Base-by-base conservation (phyloP, 2,797 vertebrate species). In the Erethizon dorsatum region DNA sequence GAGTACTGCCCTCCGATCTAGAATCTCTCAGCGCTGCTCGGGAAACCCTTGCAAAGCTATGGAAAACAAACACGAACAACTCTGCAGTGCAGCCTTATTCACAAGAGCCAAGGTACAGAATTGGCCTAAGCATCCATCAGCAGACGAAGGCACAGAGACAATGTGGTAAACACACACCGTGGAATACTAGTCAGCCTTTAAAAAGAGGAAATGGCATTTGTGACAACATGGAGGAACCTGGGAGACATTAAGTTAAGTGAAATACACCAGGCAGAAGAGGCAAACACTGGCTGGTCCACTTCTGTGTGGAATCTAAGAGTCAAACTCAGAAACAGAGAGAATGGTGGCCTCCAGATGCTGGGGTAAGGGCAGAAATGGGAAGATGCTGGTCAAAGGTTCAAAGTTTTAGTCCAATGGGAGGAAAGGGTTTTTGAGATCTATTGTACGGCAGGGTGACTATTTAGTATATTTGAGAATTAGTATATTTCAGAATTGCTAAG, bases 21-120 rank as follows among this genome's bases (percentile, higher is more conserved):
- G 47, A 78, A 52, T 63, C 63, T 50, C 56, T 88, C 20, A 6
- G 45, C 54, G 45, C 13, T 67, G 17, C 86, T 79, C 78, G 54
- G 69, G 73, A 87, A 82, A 83, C 18, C 59, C 56, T 31, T 54
- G 11, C 18, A 90, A 95, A 82, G 65, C 22, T 90, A 54, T 41
- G 75, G 79, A 65, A 90, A 88, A 90, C 20, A 90, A 83, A 95
- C 57, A 59, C 61, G 61, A 82, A 56, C 86, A 84, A 89, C 28
- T 86, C 67, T 93, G 24, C n/a, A 26, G 65, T 17, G 22, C 37
- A 73, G 71, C 71, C 13, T 26, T 73, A 45, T 45, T 13, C 41
- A 26, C 11, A 24, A 26, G 67, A 41, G 41, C 71, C 41, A 26
- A 13, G 41, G 11, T 12, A 2, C 14, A 41, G 71, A 73, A 45